phyloP scores from a whole-genome alignment of 1,140 invertebrate species.

The Caerostris extrusa region DNA sequence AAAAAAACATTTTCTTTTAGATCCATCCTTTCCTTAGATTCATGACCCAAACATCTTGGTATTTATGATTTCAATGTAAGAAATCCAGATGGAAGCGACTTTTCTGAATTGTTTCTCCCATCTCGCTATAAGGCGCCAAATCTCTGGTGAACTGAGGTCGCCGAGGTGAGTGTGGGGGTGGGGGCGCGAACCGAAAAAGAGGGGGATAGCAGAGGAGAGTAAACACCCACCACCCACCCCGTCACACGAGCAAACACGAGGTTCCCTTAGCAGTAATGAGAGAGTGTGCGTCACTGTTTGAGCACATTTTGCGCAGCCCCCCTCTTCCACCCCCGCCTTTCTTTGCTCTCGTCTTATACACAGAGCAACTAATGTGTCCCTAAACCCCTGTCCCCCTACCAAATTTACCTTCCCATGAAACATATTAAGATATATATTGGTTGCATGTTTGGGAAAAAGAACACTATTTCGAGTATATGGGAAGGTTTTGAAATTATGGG shows the following conservation, averaged over 20 bases:
- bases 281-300: conserved; percentile 74
- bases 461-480: neutral
- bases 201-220: conserved; percentile 6
- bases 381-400: neutral
- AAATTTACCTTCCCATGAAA: neutral
- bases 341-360: conserved; percentile 47
- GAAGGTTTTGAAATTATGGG: too few species aligned
- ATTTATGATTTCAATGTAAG: conserved; percentile 6
- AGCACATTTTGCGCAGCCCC: conserved; percentile 23
- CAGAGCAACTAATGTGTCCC: conserved; percentile 48
- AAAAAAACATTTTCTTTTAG: too few species aligned
- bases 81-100: neutral
- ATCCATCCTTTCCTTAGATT: too few species aligned
- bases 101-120: neutral
- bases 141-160: neutral
- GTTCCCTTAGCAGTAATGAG: conserved; percentile 70
- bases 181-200: neutral
- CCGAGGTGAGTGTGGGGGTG: neutral
- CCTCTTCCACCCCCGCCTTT: neutral
- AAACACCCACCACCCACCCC: conserved; percentile 57
- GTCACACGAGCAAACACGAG: conserved; percentile 31
- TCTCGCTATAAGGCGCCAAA: conserved; percentile 23
- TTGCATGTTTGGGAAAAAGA: neutral
- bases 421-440: neutral
- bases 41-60: neutral